Evolutionary conservation across 2,797 vertebrate genomes (phyloP).

Genomic region (Strix occidentalis): DNA sequence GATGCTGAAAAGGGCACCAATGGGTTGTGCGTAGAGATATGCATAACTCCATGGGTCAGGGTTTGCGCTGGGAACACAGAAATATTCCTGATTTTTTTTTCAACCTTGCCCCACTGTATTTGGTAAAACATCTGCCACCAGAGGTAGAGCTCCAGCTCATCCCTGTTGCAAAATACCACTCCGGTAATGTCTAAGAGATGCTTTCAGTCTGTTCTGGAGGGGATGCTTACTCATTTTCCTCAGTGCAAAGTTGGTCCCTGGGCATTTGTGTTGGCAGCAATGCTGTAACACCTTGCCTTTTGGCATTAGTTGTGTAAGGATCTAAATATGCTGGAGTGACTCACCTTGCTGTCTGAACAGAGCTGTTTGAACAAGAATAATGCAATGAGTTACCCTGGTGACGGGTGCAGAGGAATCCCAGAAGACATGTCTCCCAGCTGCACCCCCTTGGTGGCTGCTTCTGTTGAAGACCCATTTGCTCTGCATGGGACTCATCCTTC

Average conservation of each 20-base stretch:
- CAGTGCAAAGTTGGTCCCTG: background rate
- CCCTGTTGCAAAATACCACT: background rate
- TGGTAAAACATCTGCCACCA: background rate
- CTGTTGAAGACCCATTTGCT: background rate
- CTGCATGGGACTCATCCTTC: background rate
- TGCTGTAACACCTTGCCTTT: constrained; percentile 58
- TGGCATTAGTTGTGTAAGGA: constrained; percentile 54
- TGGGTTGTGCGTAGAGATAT: background rate
- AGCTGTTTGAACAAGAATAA: constrained; percentile 40
- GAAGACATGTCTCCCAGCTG: background rate
- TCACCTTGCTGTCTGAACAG: constrained; percentile 31
- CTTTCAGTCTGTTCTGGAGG: background rate
- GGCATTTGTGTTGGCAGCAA: constrained; percentile 52
- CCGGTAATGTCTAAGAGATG: background rate
- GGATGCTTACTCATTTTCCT: constrained; percentile 21
- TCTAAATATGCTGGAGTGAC: constrained; percentile 43
- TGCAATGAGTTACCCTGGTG: background rate
- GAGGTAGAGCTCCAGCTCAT: constrained; percentile 1
- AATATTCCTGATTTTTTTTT: background rate
- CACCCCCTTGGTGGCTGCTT: background rate
- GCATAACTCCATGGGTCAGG: background rate
- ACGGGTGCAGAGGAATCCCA: background rate
- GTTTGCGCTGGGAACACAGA: fast-evolving
- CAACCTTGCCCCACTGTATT: background rate
- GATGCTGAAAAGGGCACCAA: background rate